phyloP scores from a whole-genome alignment of 2,888 invertebrate species.

The Cryptocephalus primarius region DNA sequence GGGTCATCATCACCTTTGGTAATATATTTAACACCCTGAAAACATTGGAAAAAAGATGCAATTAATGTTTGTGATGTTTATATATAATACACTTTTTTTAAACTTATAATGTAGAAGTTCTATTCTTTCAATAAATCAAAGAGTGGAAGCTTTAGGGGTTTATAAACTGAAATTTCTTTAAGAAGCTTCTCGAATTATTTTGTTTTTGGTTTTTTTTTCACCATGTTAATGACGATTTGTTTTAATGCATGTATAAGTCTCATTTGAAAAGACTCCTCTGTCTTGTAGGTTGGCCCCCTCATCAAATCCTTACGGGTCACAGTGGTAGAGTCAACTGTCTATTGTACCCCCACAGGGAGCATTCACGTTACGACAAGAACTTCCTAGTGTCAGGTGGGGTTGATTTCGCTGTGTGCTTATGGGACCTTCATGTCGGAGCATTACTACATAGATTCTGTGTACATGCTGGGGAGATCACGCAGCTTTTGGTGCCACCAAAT shows the following conservation, averaged over 20 bases:
- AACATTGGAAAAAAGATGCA: too few relatives aligned
- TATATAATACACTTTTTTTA: too few relatives aligned
- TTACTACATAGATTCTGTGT: constrained; percentile 92
- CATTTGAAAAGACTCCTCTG: not conserved
- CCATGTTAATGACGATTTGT: not conserved
- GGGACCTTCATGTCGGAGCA: constrained; percentile 87
- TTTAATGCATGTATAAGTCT: constrained; percentile 1
- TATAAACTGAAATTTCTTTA: too few relatives aligned
- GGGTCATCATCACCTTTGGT: not conserved
- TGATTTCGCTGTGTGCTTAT: constrained; percentile 94
- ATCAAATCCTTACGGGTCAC: constrained; percentile 81
- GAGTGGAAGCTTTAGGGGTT: too few relatives aligned
- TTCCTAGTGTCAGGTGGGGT: constrained; percentile 93
- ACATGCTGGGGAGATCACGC: constrained; percentile 94
- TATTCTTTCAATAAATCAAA: too few relatives aligned
- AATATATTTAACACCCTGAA: too few relatives aligned
- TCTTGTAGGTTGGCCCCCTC: constrained; percentile 71
- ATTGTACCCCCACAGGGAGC: constrained; percentile 87
- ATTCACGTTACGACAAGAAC: constrained; percentile 76
- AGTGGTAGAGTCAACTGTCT: constrained; percentile 90
- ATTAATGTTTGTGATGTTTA: too few relatives aligned
- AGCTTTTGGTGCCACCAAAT: constrained; percentile 87
- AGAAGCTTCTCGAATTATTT: too few relatives aligned
- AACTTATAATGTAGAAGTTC: too few relatives aligned
- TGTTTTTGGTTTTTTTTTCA: not conserved